Conservation (phyloP, 2,888 invertebrate species). For the Polylopha cassiicola region DNA sequence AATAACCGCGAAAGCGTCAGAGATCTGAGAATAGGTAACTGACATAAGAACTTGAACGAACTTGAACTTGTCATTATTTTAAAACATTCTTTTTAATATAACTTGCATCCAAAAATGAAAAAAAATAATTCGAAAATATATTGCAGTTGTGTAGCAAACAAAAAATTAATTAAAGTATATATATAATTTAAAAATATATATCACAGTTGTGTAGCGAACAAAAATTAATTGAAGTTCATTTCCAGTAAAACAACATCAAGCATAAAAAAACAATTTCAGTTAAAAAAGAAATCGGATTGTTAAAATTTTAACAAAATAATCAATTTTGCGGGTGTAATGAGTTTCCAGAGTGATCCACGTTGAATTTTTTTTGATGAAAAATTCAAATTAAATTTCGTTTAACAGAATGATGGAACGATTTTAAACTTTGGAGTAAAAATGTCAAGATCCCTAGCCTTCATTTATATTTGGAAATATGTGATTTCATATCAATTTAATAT, state of each 20-base stretch:
- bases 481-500: too few species aligned
- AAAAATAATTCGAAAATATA: too few species aligned
- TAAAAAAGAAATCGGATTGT: slow-evolving; percentile 12
- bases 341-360: slow-evolving; percentile 1
- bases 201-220: slow-evolving; percentile 5
- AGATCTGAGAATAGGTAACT: too few species aligned
- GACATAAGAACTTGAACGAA: too few species aligned
- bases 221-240: slow-evolving; percentile 7
- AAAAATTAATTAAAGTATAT: not conserved
- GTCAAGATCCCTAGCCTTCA: slow-evolving; percentile 5
- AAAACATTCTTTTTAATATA: too few species aligned
- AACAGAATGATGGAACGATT: too few species aligned
- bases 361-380: not conserved
- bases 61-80: too few species aligned
- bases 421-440: not conserved
- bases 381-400: not conserved
- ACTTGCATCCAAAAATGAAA: too few species aligned
- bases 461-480: too few species aligned
- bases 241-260: too few species aligned
- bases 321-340: slow-evolving; percentile 11
- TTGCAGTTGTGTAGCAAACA: too few species aligned
- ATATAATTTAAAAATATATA: not conserved
- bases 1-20: too few species aligned
- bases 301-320: slow-evolving; percentile 17
- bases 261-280: slow-evolving; percentile 12